A percentile compares a stretch with the other conserved stretches of the same genome.
Conservation (phyloP, 2,113 vertebrate species). For the Cephalopholis sonnerati region DNA sequence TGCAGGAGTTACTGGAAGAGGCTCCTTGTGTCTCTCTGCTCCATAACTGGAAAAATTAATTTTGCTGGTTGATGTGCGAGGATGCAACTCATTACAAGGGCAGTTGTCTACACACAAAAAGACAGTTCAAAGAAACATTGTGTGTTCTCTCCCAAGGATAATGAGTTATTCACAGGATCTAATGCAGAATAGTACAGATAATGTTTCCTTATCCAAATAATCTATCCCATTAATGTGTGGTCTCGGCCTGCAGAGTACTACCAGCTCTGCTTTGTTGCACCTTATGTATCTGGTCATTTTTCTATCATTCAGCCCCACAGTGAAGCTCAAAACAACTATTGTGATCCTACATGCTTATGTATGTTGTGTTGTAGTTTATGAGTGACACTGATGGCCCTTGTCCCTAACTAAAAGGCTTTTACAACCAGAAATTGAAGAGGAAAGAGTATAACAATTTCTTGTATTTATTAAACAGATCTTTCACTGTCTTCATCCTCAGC, state of each 20-base stretch:
- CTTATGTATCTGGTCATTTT: not conserved
- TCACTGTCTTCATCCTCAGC: not conserved
- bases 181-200: conserved; percentile 26
- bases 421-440: not conserved
- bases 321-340: not conserved
- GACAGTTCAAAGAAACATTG: conserved; percentile 57
- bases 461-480: not conserved
- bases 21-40: not conserved
- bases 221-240: not conserved
- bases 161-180: conserved; percentile 48
- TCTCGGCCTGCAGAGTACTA: not conserved
- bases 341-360: not conserved
- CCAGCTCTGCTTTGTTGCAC: not conserved
- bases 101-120: conserved; percentile 56
- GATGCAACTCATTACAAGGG: conserved; percentile 57
- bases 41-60: conserved; percentile 48
- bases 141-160: conserved; percentile 51
- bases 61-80: conserved; percentile 57
- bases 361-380: not conserved
- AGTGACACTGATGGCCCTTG: not conserved
- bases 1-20: not conserved
- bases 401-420: not conserved
- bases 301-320: not conserved
- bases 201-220: conserved; percentile 12
- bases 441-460: not conserved